A percentile compares a stretch with the other conserved stretches of the same genome.
Conservation (phyloP, 2,888 invertebrate genomes). For the Megastigmus dorsalis region DNA sequence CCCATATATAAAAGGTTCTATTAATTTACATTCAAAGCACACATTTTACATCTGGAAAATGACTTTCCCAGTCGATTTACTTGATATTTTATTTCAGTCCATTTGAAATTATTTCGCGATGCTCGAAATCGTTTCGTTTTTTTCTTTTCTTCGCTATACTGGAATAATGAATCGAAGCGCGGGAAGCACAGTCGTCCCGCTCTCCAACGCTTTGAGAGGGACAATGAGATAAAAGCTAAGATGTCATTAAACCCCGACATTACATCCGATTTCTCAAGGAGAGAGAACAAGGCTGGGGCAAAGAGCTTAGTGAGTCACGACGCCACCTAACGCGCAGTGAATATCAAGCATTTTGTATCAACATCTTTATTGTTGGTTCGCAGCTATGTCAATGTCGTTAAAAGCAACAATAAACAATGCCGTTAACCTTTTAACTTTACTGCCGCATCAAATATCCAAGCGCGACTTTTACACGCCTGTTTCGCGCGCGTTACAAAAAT, state of each 20-base stretch:
- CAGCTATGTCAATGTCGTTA: slow-evolving; percentile 35
- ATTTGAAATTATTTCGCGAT: background rate
- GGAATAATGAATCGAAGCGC: background rate
- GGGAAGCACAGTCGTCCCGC: slow-evolving; percentile 2
- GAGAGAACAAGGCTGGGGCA: too few species aligned
- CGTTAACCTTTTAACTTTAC: slow-evolving; percentile 4
- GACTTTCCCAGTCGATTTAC: too few species aligned
- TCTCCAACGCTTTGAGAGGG: background rate
- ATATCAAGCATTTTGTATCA: slow-evolving; percentile 28
- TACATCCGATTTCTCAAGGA: slow-evolving; percentile 32
- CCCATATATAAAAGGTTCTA: too few species aligned
- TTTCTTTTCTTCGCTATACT: too few species aligned
- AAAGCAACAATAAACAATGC: slow-evolving; percentile 34
- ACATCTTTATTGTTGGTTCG: slow-evolving; percentile 20
- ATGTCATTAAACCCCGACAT: slow-evolving; percentile 41
- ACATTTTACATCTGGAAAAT: too few species aligned
- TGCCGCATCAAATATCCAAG: background rate
- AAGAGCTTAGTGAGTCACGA: too few species aligned
- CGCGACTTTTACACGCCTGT: background rate
- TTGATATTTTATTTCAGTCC: too few species aligned
- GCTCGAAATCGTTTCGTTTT: background rate
- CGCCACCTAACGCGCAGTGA: slow-evolving; percentile 1
- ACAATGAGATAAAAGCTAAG: slow-evolving; percentile 35
- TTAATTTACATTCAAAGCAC: too few species aligned
- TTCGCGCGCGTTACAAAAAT: background rate